Evolutionary conservation across 2,797 vertebrate genomes (phyloP), one percentile per base, ranked within the genome.

Genomic region (Sebastolobus altivelis): DNA sequence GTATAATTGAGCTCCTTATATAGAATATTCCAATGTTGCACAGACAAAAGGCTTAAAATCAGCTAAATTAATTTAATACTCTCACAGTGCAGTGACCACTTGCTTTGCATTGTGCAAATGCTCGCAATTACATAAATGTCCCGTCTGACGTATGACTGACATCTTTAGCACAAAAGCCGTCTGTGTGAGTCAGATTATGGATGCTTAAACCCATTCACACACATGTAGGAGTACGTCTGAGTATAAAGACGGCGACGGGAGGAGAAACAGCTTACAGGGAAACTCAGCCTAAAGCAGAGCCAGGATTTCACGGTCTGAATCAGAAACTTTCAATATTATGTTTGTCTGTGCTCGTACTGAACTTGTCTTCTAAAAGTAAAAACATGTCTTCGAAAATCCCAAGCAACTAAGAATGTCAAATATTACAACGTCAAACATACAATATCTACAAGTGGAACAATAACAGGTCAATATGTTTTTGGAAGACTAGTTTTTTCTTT

Each of bases 251-350:
- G 22, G 8, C 27, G 37, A 65, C 25, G 11, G 43, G 40, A 54
- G 59, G 29, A 13, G 69, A 56, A 68, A 12, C 43, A 35, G 62
- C 69, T 70, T 43, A 62, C 18, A 66, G 68, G 29, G 35, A 35
- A 70, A 67, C 76, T 22, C 22, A 63, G 65, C 66, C 62, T n/a
- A 6, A 49, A 69, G 75, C 68, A 54, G 16, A 65, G 38, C 27
- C 38, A 56, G 20, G 8, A 65, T 74, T 77, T 68, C 14, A 58
- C 1, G 1, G 35, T 70, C 52, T 16, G 33, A 25, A 43, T 49
- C 33, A 31, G 22, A 74, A 46, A 77, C 5, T 4, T 56, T 75
- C 27, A 40, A 35, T 52, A 37, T 60, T 29, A 46, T 68, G 37
- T 49, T 56, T 29, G 16, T 59, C 37, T 52, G 13, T 58, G 55